Evolutionary conservation across 2,113 vertebrate species (phyloP).

Genomic region (Triplophysa dalaica): DNA sequence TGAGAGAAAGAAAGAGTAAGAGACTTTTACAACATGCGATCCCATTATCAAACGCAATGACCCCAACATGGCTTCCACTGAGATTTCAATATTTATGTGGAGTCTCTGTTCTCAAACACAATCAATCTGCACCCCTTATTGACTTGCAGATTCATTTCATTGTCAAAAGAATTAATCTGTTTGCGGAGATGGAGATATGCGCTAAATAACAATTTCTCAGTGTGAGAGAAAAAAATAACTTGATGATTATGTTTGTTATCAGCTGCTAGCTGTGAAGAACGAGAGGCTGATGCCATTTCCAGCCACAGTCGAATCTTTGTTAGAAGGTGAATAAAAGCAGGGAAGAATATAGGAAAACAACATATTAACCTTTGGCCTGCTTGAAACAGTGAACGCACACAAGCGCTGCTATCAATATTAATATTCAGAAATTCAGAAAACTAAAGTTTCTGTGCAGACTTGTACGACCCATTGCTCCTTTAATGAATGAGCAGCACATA

Average conservation of each 20-base stretch:
- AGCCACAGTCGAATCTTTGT: slow-evolving; percentile 16
- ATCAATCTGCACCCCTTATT: slow-evolving; percentile 42
- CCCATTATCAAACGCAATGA: slow-evolving; percentile 12
- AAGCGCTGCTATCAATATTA: slow-evolving; percentile 16
- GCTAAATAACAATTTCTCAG: slow-evolving; percentile 40
- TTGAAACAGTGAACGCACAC: slow-evolving; percentile 11
- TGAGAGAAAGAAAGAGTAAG: not conserved
- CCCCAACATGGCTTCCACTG: slow-evolving; percentile 21
- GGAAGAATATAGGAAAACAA: slow-evolving; percentile 14
- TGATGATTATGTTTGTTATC: slow-evolving; percentile 48
- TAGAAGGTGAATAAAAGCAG: slow-evolving; percentile 21
- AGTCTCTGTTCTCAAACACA: slow-evolving; percentile 41
- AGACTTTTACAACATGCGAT: slow-evolving; percentile 6
- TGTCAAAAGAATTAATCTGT: slow-evolving; percentile 51
- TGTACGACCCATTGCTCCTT: not conserved
- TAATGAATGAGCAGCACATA: slow-evolving; percentile 8
- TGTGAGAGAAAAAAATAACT: slow-evolving; percentile 23
- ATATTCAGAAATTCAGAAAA: not conserved
- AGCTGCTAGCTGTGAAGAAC: slow-evolving; percentile 39
- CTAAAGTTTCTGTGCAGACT: not conserved
- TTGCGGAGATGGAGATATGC: slow-evolving; percentile 28
- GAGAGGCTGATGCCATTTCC: slow-evolving; percentile 21
- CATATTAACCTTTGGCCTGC: slow-evolving; percentile 20
- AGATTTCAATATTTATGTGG: slow-evolving; percentile 36
- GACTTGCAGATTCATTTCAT: slow-evolving; percentile 56